Percentiles rank a stretch among this genome's conserved stretches.
Conservation (phyloP, 1,140 invertebrate genomes). For the Drosophila aff. region DNA sequence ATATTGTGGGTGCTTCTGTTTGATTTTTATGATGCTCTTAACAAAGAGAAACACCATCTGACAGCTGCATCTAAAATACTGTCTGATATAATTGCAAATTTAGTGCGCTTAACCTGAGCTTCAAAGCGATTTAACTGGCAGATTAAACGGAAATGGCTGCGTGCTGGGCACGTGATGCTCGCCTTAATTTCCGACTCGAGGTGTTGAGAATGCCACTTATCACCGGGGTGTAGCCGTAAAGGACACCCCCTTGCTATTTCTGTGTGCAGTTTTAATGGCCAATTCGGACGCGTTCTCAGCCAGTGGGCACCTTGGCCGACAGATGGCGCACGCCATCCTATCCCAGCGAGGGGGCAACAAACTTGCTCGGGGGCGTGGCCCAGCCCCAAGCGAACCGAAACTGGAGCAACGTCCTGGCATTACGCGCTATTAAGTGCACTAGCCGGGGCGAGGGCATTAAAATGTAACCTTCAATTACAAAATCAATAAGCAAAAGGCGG, state of each 20-base stretch:
- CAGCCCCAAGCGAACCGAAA: conserved; percentile 22
- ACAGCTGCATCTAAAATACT: too few species aligned
- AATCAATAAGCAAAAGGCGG: conserved; percentile 69
- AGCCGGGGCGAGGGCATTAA: conserved; percentile 45
- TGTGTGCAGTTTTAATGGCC: conserved; percentile 20
- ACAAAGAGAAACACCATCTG: background rate
- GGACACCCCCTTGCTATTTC: conserved; percentile 1
- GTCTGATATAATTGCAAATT: background rate
- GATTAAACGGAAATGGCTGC: conserved; percentile 6
- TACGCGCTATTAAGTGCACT: conserved; percentile 47
- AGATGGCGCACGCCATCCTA: conserved; percentile 25
- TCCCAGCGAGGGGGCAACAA: conserved; percentile 15
- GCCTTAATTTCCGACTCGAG: background rate
- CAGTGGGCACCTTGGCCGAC: conserved; percentile 2
- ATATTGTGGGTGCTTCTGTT: background rate
- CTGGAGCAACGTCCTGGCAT: conserved; percentile 44
- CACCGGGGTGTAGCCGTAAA: background rate
- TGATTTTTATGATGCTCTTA: background rate
- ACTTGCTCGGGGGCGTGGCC: conserved; percentile 33
- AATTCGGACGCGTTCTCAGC: background rate
- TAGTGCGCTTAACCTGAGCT: conserved; percentile 2
- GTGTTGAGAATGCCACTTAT: conserved; percentile 10
- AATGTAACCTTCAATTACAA: conserved; percentile 72
- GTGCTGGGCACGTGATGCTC: background rate
- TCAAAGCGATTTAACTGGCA: background rate